These are phyloP conservation scores for Neomorphus geoffroyi DNA, from an alignment of 2,797 vertebrate genomes.

Conservation along the genomic window DNA sequence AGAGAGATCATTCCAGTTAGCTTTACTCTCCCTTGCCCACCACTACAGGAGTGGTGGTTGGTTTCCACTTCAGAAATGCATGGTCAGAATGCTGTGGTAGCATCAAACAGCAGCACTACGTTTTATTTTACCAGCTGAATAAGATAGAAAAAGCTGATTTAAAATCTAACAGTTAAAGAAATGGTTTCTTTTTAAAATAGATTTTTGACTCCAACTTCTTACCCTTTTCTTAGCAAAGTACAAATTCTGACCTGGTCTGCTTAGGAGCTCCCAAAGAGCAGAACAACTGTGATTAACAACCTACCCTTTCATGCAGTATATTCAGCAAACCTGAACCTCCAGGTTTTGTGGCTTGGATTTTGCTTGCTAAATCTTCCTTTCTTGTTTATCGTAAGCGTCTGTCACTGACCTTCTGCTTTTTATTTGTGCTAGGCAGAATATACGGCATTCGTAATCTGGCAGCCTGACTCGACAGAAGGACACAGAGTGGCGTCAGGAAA, in stretches of 20 bases:
- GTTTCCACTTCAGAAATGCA: neutral
- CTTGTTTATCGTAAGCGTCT: conserved; percentile 20
- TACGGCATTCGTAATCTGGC: conserved; percentile 1
- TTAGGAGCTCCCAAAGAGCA: neutral
- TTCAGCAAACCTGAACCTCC: neutral
- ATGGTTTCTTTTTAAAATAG: neutral
- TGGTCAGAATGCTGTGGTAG: neutral
- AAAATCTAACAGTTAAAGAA: neutral
- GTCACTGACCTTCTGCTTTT: conserved; percentile 68
- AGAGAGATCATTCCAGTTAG: neutral
- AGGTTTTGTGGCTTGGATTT: neutral
- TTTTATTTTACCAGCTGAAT: neutral
- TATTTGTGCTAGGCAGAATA: conserved; percentile 23
- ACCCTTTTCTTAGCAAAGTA: neutral
- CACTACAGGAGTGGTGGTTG: neutral
- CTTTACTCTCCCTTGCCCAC: neutral
- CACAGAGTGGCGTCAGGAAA: conserved; percentile 14
- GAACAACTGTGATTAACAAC: neutral
- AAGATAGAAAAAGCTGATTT: neutral
- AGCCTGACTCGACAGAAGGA: conserved; percentile 34
- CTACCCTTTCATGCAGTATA: neutral
- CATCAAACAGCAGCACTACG: accelerated
- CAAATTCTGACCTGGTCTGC: neutral
- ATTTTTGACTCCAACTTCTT: neutral
- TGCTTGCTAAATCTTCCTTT: conserved; percentile 14